phyloP scores from a whole-genome alignment of 2,888 invertebrate species.

The Tolmerus cingulatus region DNA sequence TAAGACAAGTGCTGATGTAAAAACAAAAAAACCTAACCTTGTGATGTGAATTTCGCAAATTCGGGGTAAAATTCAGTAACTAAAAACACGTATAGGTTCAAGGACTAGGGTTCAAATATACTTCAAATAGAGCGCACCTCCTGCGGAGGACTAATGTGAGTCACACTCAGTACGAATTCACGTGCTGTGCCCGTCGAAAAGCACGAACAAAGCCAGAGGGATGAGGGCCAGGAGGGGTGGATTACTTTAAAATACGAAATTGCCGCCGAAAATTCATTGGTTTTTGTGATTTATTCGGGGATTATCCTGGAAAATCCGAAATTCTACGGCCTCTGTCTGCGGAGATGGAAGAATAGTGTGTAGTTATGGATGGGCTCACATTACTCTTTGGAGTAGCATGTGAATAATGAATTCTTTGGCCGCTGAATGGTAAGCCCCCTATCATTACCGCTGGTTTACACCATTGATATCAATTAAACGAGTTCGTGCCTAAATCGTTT shows the following conservation, averaged over 20 bases:
- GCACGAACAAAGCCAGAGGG: neutral
- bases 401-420: constrained; percentile 38
- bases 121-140: neutral
- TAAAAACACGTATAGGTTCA: neutral
- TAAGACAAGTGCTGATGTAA: too few species aligned
- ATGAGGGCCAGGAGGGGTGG: neutral
- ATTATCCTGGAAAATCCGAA: neutral
- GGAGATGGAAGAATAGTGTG: neutral
- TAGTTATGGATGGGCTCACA: constrained; percentile 15
- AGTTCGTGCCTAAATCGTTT: constrained; percentile 29
- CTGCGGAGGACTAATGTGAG: neutral
- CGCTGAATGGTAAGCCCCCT: neutral
- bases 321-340: neutral
- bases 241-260: neutral
- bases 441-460: constrained; percentile 15
- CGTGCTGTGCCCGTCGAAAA: neutral
- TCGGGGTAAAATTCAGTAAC: neutral
- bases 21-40: neutral
- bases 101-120: neutral
- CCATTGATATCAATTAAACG: constrained; percentile 38
- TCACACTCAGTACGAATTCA: neutral
- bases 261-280: neutral
- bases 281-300: constrained; percentile 18
- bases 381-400: constrained; percentile 8
- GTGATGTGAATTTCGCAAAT: neutral